phyloP scores from a whole-genome alignment of 1,140 invertebrate species.

The Drosophila nebulosa region DNA sequence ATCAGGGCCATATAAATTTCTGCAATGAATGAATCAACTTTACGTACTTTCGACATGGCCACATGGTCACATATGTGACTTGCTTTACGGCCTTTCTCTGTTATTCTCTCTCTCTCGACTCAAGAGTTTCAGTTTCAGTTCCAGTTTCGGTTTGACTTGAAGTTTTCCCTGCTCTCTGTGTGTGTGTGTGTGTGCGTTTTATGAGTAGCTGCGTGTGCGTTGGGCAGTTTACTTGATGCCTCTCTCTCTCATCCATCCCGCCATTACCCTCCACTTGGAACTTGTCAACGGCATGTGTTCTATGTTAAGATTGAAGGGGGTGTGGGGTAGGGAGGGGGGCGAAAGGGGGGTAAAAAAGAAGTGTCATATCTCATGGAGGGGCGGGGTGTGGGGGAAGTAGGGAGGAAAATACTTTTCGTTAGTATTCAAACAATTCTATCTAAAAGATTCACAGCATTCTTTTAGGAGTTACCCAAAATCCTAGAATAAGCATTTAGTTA shows the following conservation, averaged over 20 bases:
- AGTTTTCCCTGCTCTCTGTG: neutral
- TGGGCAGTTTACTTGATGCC: constrained; percentile 66
- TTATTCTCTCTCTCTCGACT: no score
- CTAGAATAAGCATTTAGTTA: neutral
- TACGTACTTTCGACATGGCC: constrained; percentile 40
- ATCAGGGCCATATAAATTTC: constrained; percentile 63
- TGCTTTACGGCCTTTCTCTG: constrained; percentile 44
- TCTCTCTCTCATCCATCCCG: constrained; percentile 13
- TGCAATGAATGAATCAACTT: constrained; percentile 75
- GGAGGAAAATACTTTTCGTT: no score
- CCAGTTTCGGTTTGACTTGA: neutral
- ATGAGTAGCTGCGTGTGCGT: constrained; percentile 40
- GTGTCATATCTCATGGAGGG: no score
- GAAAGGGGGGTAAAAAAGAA: no score
- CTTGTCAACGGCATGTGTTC: constrained; percentile 65
- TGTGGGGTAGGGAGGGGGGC: neutral
- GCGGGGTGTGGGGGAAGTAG: no score
- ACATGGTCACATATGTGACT: constrained; percentile 59
- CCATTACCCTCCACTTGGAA: constrained; percentile 58
- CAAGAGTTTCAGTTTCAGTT: constrained; percentile 2
- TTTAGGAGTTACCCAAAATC: no score
- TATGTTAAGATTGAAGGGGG: neutral
- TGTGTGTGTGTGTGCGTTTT: constrained; percentile 26
- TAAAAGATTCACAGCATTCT: no score
- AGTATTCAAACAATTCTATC: no score